Conservation (phyloP, 2,888 invertebrate genomes). For the Pharmacophagus antenor region DNA sequence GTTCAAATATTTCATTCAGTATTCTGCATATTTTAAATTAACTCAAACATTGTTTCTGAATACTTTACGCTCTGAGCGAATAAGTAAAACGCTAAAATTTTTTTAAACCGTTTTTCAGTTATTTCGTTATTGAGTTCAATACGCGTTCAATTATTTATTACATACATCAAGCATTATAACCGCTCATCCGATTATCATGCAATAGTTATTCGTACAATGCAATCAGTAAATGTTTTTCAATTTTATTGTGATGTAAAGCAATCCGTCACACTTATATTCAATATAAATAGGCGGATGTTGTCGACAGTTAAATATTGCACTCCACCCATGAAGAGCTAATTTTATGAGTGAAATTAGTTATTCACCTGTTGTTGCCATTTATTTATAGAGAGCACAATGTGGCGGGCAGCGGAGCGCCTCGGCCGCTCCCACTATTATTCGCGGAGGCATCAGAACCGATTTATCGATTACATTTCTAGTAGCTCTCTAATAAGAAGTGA, state of each 20-base stretch:
- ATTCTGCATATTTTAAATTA: slow-evolving; percentile 73
- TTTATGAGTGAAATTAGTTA: slow-evolving; percentile 80
- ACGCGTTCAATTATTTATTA: slow-evolving; percentile 3
- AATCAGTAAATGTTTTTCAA: slow-evolving; percentile 26
- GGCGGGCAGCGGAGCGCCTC: slow-evolving; percentile 57
- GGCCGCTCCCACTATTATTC: slow-evolving; percentile 70
- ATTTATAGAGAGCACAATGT: slow-evolving; percentile 73
- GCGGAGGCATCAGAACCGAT: slow-evolving; percentile 61
- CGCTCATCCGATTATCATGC: slow-evolving; percentile 18
- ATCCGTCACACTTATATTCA: slow-evolving; percentile 55
- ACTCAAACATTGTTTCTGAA: slow-evolving; percentile 65
- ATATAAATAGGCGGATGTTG: slow-evolving; percentile 68
- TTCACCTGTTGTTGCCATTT: slow-evolving; percentile 81
- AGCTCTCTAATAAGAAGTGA: slow-evolving; percentile 36
- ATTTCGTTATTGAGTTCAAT: not conserved
- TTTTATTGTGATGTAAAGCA: slow-evolving; percentile 47
- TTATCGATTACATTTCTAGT: slow-evolving; percentile 46
- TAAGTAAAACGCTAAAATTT: slow-evolving; percentile 34
- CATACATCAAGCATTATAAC: slow-evolving; percentile 15
- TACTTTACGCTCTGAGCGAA: slow-evolving; percentile 46
- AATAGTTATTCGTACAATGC: slow-evolving; percentile 20
- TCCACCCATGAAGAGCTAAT: slow-evolving; percentile 76
- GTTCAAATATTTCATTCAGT: slow-evolving; percentile 73
- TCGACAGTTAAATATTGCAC: slow-evolving; percentile 73
- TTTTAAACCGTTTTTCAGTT: slow-evolving; percentile 1